Evolutionary conservation across 2,888 invertebrate genomes (phyloP).

Genomic region (Diloba caeruleocephala): DNA sequence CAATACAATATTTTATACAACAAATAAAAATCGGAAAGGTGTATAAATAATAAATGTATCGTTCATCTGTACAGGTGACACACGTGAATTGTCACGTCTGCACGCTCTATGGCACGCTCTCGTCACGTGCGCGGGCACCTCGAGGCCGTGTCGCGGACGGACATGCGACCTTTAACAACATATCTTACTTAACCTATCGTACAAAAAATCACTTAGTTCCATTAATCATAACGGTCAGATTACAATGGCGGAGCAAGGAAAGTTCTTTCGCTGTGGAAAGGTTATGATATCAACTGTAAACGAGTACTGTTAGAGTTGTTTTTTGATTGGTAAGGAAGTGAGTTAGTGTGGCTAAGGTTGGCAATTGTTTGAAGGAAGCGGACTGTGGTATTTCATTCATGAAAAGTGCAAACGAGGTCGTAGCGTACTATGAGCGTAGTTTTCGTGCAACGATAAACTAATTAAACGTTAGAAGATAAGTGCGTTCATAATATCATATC

Average conservation of each 20-base stretch:
- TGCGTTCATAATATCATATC: not conserved
- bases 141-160: constrained; percentile 26
- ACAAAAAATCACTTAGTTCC: not conserved
- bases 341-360: constrained; percentile 7
- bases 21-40: too few species aligned
- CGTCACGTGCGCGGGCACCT: constrained; percentile 38
- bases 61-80: too few species aligned
- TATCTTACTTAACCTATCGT: not conserved
- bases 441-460: constrained; percentile 43
- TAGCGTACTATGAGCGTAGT: constrained; percentile 51
- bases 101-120: constrained; percentile 33
- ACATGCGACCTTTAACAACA: constrained; percentile 3
- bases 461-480: constrained; percentile 39
- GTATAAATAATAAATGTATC: too few species aligned
- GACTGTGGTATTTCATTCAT: constrained; percentile 52
- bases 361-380: constrained; percentile 21
- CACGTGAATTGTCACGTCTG: constrained; percentile 28
- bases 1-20: too few species aligned
- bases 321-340: constrained; percentile 9
- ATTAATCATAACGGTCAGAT: rapidly evolving
- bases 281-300: constrained; percentile 7
- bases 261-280: constrained; percentile 1
- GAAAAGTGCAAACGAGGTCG: constrained; percentile 49
- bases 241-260: constrained; percentile 2
- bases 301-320: rapidly evolving